phyloP scores from a whole-genome alignment of 1,140 invertebrate species.

The Orius insidiosus region DNA sequence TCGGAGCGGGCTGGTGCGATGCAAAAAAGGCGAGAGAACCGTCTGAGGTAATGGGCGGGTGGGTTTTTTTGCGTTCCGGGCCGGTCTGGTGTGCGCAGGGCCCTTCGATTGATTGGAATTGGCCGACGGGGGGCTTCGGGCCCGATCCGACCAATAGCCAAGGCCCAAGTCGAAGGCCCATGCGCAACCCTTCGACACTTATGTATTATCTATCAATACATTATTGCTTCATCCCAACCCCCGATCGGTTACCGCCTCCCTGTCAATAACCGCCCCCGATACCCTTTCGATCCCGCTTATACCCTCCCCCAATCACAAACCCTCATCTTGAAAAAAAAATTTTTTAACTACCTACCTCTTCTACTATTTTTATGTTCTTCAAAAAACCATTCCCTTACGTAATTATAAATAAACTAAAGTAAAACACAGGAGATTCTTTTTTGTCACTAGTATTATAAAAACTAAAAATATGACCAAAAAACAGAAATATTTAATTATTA shows the following conservation, averaged over 20 bases:
- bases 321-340: too few relatives aligned
- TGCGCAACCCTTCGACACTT: conserved; percentile 18
- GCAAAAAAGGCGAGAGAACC: conserved; percentile 5
- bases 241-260: conserved; percentile 1
- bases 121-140: conserved; percentile 7
- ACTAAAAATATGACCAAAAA: too few relatives aligned
- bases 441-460: too few relatives aligned
- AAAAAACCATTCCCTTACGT: too few relatives aligned
- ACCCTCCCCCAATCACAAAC: too few relatives aligned
- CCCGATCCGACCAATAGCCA: conserved; percentile 14
- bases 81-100: conserved; percentile 5
- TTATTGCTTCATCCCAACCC: conserved; percentile 13
- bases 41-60: conserved; percentile 1
- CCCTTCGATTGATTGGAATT: conserved; percentile 18
- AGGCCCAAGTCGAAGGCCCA: conserved; percentile 7
- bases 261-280: conserved; percentile 1
- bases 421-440: too few relatives aligned
- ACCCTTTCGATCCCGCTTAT: not conserved
- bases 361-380: too few relatives aligned
- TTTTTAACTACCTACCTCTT: too few relatives aligned
- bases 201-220: conserved; percentile 20
- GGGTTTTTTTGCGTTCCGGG: conserved; percentile 6
- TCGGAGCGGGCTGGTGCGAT: not conserved
- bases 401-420: too few relatives aligned
- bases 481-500: too few relatives aligned